Conservation (phyloP, 92 coral and sea anemone genomes). For the Metridium senile region DNA sequence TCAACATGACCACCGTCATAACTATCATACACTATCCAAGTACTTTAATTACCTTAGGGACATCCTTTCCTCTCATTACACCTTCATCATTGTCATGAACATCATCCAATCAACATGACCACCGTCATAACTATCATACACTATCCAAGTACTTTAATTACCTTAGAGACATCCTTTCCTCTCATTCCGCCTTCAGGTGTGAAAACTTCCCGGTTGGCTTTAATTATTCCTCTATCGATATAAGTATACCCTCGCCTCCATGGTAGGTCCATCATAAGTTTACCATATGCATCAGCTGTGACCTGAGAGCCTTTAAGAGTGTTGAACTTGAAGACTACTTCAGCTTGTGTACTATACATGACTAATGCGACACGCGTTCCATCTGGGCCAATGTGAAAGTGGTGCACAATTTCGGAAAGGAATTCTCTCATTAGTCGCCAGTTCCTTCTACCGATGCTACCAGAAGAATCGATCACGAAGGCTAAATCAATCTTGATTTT, state of each 20-base stretch:
- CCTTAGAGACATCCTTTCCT: slow-evolving; percentile 37
- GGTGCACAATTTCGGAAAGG: slow-evolving; percentile 12
- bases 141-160: too few relatives aligned
- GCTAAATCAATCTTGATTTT: slow-evolving; percentile 43
- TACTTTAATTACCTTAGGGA: slow-evolving; percentile 28
- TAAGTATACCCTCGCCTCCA: slow-evolving; percentile 50
- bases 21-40: too few relatives aligned
- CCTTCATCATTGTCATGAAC: too few relatives aligned
- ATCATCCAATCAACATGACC: too few relatives aligned
- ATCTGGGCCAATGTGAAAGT: slow-evolving; percentile 22
- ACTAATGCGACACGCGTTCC: slow-evolving; percentile 53
- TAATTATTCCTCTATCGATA: slow-evolving; percentile 50
- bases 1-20: too few relatives aligned
- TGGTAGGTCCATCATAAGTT: slow-evolving; percentile 12
- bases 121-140: too few relatives aligned
- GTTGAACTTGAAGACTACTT: slow-evolving; percentile 54
- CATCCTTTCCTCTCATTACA: slow-evolving; percentile 53
- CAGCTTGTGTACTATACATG: slow-evolving; percentile 33
- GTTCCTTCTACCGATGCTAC: slow-evolving; percentile 56
- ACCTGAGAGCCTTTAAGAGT: slow-evolving; percentile 21
- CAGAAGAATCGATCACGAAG: slow-evolving; percentile 65
- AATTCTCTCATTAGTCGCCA: slow-evolving; percentile 34
- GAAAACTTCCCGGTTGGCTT: slow-evolving; percentile 30
- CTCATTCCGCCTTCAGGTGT: slow-evolving; percentile 53
- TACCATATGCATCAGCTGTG: slow-evolving; percentile 7